phyloP scores from a whole-genome alignment of 1,140 invertebrate species.

The Drosophila melanogaster region DNA sequence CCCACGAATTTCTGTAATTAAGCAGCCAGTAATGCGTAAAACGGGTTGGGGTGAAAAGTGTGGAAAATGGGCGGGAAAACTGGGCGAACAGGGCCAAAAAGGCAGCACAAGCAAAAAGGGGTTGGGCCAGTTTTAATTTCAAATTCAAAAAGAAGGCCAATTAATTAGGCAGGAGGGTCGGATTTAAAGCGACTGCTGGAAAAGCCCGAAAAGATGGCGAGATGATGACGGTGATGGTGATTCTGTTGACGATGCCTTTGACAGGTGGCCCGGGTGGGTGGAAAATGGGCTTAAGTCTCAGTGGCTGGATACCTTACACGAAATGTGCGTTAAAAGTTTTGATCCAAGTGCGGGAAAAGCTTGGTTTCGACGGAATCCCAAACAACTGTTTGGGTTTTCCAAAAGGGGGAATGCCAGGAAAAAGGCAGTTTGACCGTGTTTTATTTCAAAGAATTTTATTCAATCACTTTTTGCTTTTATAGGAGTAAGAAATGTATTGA shows the following conservation, averaged over 20 bases:
- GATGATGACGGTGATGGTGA: conserved; percentile 14
- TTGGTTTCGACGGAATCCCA: conserved; percentile 5
- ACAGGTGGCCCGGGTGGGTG: conserved; percentile 33
- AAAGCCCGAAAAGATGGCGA: conserved; percentile 1
- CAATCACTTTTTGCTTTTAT: no score
- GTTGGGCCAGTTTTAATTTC: conserved; percentile 69
- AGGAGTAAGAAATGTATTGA: no score
- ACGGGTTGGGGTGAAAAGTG: conserved; percentile 7
- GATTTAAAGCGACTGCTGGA: conserved; percentile 50
- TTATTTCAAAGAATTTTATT: no score
- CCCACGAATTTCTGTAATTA: conserved; percentile 62
- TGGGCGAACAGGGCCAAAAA: neutral
- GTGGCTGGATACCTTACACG: conserved; percentile 2
- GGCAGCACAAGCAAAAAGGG: conserved; percentile 5
- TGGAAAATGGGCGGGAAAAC: conserved; percentile 7
- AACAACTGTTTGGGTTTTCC: conserved; percentile 4
- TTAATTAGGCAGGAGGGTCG: conserved; percentile 71
- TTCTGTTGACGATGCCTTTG: conserved; percentile 37
- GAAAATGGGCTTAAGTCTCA: neutral
- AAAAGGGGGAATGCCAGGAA: no score
- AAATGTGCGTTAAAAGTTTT: conserved; percentile 29
- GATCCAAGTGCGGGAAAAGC: neutral
- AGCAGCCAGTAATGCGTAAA: conserved; percentile 45
- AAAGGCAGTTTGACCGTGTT: no score
- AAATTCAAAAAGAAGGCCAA: conserved; percentile 72